These are phyloP conservation scores for Azorinus chamasolen DNA, from an alignment of 2,888 invertebrate species.

Conservation along the genomic window DNA sequence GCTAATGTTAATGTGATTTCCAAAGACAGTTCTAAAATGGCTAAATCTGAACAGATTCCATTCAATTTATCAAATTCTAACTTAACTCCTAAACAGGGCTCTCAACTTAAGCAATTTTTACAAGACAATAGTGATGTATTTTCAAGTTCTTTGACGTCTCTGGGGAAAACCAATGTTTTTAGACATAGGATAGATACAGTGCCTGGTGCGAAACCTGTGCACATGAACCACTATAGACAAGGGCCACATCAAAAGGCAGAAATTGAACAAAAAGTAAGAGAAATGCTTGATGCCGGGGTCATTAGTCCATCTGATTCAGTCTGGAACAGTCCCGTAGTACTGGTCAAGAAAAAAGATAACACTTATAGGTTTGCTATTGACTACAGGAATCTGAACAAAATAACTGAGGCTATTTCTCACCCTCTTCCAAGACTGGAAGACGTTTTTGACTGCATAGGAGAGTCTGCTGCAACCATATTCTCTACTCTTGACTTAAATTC, in stretches of 20 bases:
- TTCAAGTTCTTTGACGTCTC: conserved; percentile 22
- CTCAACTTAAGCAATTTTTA: conserved; percentile 20
- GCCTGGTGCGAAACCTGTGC: conserved; percentile 43
- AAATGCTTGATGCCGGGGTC: conserved; percentile 42
- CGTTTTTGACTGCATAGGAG: conserved; percentile 53
- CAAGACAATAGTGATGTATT: conserved; percentile 28
- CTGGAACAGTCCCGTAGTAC: no score
- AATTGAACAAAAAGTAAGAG: conserved; percentile 40
- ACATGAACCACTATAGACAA: no score
- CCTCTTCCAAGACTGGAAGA: conserved; percentile 59
- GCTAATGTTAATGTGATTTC: no score
- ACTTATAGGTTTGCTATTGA: conserved; percentile 58
- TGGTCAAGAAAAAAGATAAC: conserved; percentile 52
- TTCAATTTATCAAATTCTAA: conserved; percentile 48
- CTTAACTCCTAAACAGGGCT: conserved; percentile 20
- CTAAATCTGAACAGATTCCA: no score
- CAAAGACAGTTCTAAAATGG: no score
- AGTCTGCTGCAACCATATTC: conserved; percentile 47
- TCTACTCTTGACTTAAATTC: conserved; percentile 47
- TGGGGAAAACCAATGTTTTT: conserved; percentile 46
- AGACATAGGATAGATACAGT: conserved; percentile 49
- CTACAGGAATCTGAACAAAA: conserved; percentile 56
- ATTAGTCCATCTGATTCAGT: conserved; percentile 46
- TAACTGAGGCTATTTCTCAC: conserved; percentile 60
- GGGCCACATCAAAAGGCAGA: conserved; percentile 39